Evolutionary conservation across 2,113 vertebrate species (phyloP), one percentile per base, ranked within the genome.

Genomic region (Numenius arquata): DNA sequence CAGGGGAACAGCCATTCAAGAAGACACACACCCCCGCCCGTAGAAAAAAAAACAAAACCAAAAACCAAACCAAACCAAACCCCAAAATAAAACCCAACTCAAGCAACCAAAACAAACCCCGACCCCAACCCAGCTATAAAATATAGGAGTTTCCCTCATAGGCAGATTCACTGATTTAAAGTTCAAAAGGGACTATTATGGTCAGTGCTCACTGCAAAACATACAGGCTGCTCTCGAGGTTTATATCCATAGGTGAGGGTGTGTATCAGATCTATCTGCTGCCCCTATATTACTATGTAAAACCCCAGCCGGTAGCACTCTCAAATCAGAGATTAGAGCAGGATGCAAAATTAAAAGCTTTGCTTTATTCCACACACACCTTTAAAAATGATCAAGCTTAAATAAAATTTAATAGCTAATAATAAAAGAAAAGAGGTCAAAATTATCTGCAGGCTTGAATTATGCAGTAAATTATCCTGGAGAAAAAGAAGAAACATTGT

Each of bases 341-440:
- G 76, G 85, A 77, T 74, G 45, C 89, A 61, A 92, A 90, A 83
- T 82, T 63, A 91, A 71, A 65, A 94, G 91, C 90, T 84, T 89
- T 78, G 26, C 62, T 92, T 86, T 94, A 92, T 90, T 68, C 32
- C 58, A 77, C 55, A 56, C 62, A 58, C 41, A 59, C 80, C 63
- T 90, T 84, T 70, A 82, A 90, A 94, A 93, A 26, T 12, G 40
- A 93, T 85, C 52, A 47, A 68, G 70, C 58, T 93, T 93, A 77
- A 92, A 85, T 63, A 73, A 92, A 79, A 95, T 65, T 65, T 85
- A 61, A 66, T 66, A 93, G 68, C 93, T 72, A 73, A 48, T 85
- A 73, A 77, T 88, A 95, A 95, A 95, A 71, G 38, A 88, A 96
- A 90, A 97, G 50, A 41, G 22, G 84, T 94, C 3, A 11, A 62